Evolutionary conservation across 2,888 invertebrate genomes (phyloP).

Genomic region (Acleris literana): DNA sequence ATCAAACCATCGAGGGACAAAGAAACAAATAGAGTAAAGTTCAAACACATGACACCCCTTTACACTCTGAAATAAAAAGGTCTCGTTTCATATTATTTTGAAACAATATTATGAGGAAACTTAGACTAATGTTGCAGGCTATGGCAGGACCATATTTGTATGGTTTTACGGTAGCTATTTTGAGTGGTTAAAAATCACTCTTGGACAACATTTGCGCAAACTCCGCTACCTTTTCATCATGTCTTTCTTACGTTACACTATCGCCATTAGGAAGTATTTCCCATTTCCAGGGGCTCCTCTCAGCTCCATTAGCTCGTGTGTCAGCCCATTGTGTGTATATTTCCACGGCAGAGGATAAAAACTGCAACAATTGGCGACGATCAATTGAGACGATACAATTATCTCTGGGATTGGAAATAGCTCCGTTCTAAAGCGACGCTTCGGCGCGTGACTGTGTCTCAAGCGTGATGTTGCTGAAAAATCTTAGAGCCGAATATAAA

Average conservation of each 20-base stretch:
- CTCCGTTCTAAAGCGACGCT: slow-evolving; percentile 5
- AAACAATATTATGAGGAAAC: no score
- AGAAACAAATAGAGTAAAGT: no score
- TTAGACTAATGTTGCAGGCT: no score
- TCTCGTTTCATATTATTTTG: no score
- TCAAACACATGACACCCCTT: no score
- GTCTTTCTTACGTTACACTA: neutral
- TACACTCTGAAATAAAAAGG: no score
- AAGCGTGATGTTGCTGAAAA: neutral
- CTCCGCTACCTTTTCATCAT: no score
- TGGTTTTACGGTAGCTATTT: no score
- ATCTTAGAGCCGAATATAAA: neutral
- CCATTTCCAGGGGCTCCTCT: slow-evolving; percentile 28
- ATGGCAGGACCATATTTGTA: no score
- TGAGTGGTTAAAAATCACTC: no score
- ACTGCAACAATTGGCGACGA: slow-evolving; percentile 43
- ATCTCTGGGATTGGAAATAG: slow-evolving; percentile 32
- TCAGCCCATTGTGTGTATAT: slow-evolving; percentile 49
- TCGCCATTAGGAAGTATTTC: slow-evolving; percentile 5
- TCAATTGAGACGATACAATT: slow-evolving; percentile 43
- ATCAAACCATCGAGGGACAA: no score
- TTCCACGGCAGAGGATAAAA: slow-evolving; percentile 58
- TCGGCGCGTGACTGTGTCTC: slow-evolving; percentile 1
- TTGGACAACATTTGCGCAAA: no score
- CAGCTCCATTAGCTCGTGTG: slow-evolving; percentile 37